A percentile compares a stretch with the other conserved stretches of the same genome.
These are phyloP conservation scores for Tonatia bakeri DNA, from an alignment of 2,113 vertebrate species.

Conservation along the genomic window DNA sequence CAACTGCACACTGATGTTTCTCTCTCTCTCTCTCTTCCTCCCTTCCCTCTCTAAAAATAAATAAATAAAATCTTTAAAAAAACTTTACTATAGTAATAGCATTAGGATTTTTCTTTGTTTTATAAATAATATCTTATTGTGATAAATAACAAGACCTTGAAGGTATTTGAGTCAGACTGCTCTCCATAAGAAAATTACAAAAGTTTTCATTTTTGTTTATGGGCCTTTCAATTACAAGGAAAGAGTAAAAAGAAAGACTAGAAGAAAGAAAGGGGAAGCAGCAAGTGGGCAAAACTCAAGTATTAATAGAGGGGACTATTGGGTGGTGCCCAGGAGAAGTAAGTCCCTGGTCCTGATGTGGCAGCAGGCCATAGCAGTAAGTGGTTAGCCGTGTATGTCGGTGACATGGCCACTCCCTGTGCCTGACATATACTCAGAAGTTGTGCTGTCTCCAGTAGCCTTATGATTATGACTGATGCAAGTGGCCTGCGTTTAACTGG, in stretches of 20 bases:
- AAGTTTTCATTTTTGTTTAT: neutral
- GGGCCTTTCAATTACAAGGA: neutral
- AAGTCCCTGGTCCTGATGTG: neutral
- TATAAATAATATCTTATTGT: neutral
- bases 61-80: too few relatives aligned
- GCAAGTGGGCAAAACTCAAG: neutral
- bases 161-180: neutral
- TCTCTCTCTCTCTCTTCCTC: too few relatives aligned
- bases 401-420: neutral
- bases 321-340: neutral
- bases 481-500: neutral
- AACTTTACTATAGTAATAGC: too few relatives aligned
- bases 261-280: neutral
- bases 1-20: too few relatives aligned
- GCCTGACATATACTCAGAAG: neutral
- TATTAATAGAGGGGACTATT: too few relatives aligned
- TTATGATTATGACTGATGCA: neutral
- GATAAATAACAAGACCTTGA: neutral
- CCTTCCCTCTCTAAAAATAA: too few relatives aligned
- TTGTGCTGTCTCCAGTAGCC: neutral
- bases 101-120: neutral
- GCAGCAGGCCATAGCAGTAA: rapidly evolving
- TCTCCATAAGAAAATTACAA: neutral
- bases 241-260: neutral
- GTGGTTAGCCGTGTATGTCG: neutral